Evolutionary conservation across 1,140 invertebrate species (phyloP), one percentile per base, ranked within the genome.

Genomic region (Drosophila ironensis): DNA sequence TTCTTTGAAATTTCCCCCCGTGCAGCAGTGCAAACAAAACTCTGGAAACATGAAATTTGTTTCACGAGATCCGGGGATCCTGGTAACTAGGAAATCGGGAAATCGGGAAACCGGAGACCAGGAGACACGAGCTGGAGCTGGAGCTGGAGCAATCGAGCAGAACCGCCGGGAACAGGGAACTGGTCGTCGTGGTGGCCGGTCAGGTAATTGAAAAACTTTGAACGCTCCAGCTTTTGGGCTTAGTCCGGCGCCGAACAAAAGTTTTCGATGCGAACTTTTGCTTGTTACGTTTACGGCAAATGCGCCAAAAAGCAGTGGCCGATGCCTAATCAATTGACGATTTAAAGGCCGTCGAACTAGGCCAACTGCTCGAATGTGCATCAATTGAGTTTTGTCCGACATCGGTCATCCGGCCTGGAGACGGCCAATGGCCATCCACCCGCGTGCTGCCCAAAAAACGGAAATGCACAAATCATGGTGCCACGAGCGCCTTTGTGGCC

Each of bases 141-240:
- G 35, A 57, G 14, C 27, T 17, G 53, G n/a, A 33, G 30, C 51
- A 66, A 70, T 57, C 27, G 71, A 44, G 46, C 17, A 35, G 47
- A 17, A 50, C 14, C 14, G 30, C n/a, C 2, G 24, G 30, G 53
- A 30, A 20, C 3, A 9, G n/a, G n/a, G n/a, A 3, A 33, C 42
- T 14, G 30, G 30, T 42, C 25, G 11, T 42, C n/a, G n/a, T n/a
- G n/a, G n/a, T n/a, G n/a, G n/a, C n/a, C n/a, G 76, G 66, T 73
- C 78, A 82, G 78, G 72, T 82, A 82, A 82, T 82, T 82, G 78
- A 84, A 82, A 82, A 82, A 82, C 78, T 82, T 81, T 75, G 38
- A 51, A 66, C 50, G 46, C 60, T 76, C 42, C 17, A 54, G 72
- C 63, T 59, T 70, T 50, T 52, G 52, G 37, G 60, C 70, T 70